These are phyloP conservation scores for Megathymus violae DNA, from an alignment of 1,140 invertebrate species.

Conservation along the genomic window DNA sequence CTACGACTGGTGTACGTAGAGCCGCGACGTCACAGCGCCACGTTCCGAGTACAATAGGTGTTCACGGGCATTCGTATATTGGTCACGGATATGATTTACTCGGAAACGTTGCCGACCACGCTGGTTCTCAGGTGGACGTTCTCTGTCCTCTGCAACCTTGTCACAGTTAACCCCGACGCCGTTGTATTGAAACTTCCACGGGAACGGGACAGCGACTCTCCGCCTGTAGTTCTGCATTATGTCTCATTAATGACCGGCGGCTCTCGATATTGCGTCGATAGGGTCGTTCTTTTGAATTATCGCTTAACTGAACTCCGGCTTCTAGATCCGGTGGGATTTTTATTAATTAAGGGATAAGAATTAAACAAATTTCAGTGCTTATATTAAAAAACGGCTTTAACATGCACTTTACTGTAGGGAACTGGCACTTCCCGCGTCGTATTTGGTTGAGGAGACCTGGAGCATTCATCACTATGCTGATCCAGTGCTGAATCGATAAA, in stretches of 20 bases:
- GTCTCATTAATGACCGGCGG: conserved; percentile 61
- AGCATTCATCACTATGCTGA: too few species aligned
- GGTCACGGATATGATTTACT: conserved; percentile 55
- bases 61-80: conserved; percentile 41
- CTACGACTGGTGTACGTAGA: conserved; percentile 47
- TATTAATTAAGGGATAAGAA: too few species aligned
- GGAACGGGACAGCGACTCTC: conserved; percentile 64
- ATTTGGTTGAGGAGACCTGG: too few species aligned
- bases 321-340: too few species aligned
- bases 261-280: conserved; percentile 48
- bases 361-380: too few species aligned
- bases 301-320: too few species aligned
- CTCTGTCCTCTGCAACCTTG: conserved; percentile 70
- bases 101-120: conserved; percentile 59
- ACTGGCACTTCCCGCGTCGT: too few species aligned
- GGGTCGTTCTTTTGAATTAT: too few species aligned
- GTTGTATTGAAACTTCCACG: conserved; percentile 69
- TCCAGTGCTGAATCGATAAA: too few species aligned
- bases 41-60: conserved; percentile 37
- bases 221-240: conserved; percentile 49
- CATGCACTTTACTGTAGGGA: too few species aligned
- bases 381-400: too few species aligned
- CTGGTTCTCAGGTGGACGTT: conserved; percentile 72
- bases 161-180: conserved; percentile 71
- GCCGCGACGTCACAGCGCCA: conserved; percentile 28